Conservation (phyloP, 2,797 vertebrate species). For the Morelia viridis region DNA sequence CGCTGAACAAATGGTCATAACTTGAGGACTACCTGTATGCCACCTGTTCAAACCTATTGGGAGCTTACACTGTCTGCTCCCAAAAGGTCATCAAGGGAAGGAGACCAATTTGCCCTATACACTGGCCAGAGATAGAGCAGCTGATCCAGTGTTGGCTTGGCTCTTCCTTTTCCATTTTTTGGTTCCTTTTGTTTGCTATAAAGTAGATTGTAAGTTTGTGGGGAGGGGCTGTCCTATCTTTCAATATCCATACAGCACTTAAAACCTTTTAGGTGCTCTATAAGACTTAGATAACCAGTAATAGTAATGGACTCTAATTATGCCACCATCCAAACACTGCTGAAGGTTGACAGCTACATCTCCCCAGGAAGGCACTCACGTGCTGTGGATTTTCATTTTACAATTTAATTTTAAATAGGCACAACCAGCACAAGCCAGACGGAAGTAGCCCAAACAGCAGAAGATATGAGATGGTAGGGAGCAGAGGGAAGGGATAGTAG, state of each 20-base stretch:
- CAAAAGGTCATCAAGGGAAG: background rate
- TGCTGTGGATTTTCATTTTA: background rate
- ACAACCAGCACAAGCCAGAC: background rate
- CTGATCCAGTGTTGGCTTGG: background rate
- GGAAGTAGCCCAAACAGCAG: background rate
- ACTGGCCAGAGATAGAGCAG: background rate
- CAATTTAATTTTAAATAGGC: background rate
- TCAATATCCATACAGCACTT: background rate
- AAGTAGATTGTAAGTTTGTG: background rate
- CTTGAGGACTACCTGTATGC: too few relatives aligned
- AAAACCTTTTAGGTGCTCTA: background rate
- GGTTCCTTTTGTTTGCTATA: background rate
- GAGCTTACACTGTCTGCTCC: background rate
- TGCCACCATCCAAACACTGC: background rate
- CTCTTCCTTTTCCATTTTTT: background rate
- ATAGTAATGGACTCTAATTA: too few relatives aligned
- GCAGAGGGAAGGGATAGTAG: accelerated
- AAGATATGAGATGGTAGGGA: accelerated
- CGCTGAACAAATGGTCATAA: too few relatives aligned
- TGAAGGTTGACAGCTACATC: background rate
- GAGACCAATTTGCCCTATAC: background rate
- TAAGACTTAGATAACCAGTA: background rate
- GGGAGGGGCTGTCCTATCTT: background rate
- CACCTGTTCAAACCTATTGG: background rate
- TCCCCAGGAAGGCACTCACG: background rate